phyloP scores from a whole-genome alignment of 1,140 invertebrate species.

The Brachionus manjavacas region DNA sequence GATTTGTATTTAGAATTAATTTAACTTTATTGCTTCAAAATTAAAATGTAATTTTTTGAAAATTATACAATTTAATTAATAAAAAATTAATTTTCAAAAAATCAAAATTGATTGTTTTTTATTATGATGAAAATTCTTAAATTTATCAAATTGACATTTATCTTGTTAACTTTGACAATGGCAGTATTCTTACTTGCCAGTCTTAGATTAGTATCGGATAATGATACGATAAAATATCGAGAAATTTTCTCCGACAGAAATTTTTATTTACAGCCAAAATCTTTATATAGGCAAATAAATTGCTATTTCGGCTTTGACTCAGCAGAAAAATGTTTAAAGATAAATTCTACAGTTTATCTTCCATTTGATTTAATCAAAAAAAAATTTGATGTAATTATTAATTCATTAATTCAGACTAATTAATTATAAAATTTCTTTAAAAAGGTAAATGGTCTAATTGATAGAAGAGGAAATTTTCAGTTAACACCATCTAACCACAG shows the following conservation, averaged over 20 bases:
- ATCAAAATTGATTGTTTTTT: not conserved
- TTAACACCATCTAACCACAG: not conserved
- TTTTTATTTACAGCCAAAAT: not conserved
- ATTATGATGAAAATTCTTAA: not conserved
- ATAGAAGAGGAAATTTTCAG: not conserved
- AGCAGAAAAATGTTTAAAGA: not conserved
- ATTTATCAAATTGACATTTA: not conserved
- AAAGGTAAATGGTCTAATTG: not conserved
- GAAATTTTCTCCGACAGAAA: not conserved
- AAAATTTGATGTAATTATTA: slow-evolving; percentile 16
- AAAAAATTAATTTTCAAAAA: no score
- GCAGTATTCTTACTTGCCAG: not conserved
- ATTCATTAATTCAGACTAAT: not conserved
- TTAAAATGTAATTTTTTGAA: no score
- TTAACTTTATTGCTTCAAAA: no score
- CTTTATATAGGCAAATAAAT: not conserved
- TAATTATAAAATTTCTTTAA: not conserved
- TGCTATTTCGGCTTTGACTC: not conserved
- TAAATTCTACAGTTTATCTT: not conserved
- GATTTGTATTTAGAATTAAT: no score
- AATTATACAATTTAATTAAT: no score
- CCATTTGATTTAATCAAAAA: not conserved
- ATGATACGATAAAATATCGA: not conserved
- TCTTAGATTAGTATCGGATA: not conserved
- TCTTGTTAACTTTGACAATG: not conserved